Percentiles rank a stretch among this genome's conserved stretches.
These are phyloP conservation scores for Epinotia ramella DNA, from an alignment of 2,888 invertebrate genomes.

Conservation along the genomic window DNA sequence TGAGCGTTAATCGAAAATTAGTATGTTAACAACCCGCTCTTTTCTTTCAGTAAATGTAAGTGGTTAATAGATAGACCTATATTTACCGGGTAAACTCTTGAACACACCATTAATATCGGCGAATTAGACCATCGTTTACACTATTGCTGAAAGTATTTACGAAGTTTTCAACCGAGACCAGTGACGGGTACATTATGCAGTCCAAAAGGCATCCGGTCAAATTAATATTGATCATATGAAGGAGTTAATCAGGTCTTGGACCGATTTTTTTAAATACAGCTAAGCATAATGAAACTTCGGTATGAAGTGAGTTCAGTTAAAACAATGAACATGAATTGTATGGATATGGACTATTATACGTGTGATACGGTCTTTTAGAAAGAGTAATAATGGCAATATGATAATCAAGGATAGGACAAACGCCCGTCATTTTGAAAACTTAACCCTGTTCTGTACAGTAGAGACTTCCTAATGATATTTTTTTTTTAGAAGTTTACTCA, in stretches of 20 bases:
- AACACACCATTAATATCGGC: conserved; percentile 5
- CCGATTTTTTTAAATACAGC: not conserved
- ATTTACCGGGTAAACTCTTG: conserved; percentile 24
- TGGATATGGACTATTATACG: not conserved
- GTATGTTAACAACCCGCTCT: conserved; percentile 53
- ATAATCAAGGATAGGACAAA: no score
- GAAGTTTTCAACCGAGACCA: not conserved
- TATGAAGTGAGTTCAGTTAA: not conserved
- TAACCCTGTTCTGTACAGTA: no score
- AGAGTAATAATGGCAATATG: not conserved
- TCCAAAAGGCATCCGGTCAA: not conserved
- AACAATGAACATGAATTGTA: not conserved
- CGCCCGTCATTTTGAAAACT: no score
- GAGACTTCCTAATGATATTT: no score
- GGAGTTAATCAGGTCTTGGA: no score
- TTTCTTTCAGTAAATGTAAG: conserved; percentile 41
- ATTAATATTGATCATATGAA: not conserved
- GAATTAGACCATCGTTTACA: not conserved
- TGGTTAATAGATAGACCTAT: conserved; percentile 41
- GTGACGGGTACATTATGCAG: not conserved
- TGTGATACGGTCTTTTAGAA: not conserved
- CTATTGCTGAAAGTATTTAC: not conserved
- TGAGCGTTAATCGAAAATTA: conserved; percentile 56
- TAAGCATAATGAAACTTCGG: not conserved
- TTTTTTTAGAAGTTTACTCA: no score